Base-by-base conservation (phyloP, 2,888 invertebrate species). In the Phymatocera aterrima region DNA sequence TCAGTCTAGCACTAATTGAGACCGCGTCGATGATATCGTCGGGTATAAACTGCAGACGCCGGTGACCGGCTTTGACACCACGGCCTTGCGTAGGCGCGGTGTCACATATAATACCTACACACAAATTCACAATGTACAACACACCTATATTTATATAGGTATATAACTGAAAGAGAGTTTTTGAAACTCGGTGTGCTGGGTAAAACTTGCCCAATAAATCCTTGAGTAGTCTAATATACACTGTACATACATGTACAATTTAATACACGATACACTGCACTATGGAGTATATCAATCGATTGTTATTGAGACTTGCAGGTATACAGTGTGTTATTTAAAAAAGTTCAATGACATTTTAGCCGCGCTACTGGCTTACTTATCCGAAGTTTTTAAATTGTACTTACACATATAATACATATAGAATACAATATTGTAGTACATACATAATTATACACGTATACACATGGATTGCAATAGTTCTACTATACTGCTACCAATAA, bases 341-440 rank as follows among this genome's bases (percentile, higher is more conserved):
- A 68, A 68, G 68, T 68, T 68, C 43, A 68, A 68, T 46, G 68
- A 68, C 68, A 46, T 68, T 68, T 68, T 3, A 21, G 18, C n/a
- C n/a, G n/a, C 37, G 34, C 64, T 64, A 64, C 64, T 37, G 64
- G 37, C 64, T 64, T 64, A 64, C 64, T 64, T 64, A 37, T 37
- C 28, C 12, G n/a, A n/a, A n/a, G 28, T 57, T 57, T 28, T 28
- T 21, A 57, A 57, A 57, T 21, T 28, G 24, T 21, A 21, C 51
- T 51, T n/a, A n/a, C n/a, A n/a, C n/a, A n/a, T n/a, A n/a, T n/a
- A n/a, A n/a, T n/a, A n/a, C n/a, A n/a, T n/a, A n/a, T n/a, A n/a
- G n/a, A n/a, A n/a, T n/a, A n/a, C n/a, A n/a, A n/a, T n/a, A n/a
- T n/a, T n/a, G n/a, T n/a, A 28, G 57, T 57, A 57, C 28, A 57